Base-by-base conservation (phyloP, 2,113 vertebrate genomes). In the Hiodon tergisus region DNA sequence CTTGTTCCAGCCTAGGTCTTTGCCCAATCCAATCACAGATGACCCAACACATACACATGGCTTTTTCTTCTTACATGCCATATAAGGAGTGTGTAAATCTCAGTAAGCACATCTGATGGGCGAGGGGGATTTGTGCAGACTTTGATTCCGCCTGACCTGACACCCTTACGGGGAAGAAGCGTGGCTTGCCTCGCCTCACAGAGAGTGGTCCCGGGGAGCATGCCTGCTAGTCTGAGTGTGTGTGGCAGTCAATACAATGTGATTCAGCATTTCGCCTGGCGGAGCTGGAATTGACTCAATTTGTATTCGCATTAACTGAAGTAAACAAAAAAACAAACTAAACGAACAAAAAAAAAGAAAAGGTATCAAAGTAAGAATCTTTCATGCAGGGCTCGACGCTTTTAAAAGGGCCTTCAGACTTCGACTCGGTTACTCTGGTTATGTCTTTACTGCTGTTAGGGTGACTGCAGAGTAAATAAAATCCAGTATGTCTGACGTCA, bases 1-100 rank as follows among this genome's bases (percentile, higher is more conserved):
- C 80, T 80, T 81, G 78, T 73, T 63, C 67, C 74, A 68, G 69
- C 60, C 57, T 54, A 53, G 63, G 46, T 57, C 54, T 13, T 54
- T 46, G 54, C 17, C 71, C 53, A 59, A 51, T 72, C 61, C 4
- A 14, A 51, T 14, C 6, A 50, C 6, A 46, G 17, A 67, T 47
- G 51, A 16, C 17, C 6, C 62, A 5, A 13, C 31, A 48, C 4
- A 47, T 50, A 55, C 52, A 48, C 6, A 14, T 65, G 51, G 54
- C 63, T 16, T 66, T 11, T 9, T 74, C 5, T 51, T 8, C 47
- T 8, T 50, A 67, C 7, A 48, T 5, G 65, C 65, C 68, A 13
- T 59, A 14, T 59, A n/a, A 11, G 65, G 65, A 59, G 50, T 48
- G 54, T 48, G n/a, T 50, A 59, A 59, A 59, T 68, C 47, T 53